These are phyloP conservation scores for Bombyx huttoni DNA, from an alignment of 2,888 invertebrate genomes.

Conservation along the genomic window DNA sequence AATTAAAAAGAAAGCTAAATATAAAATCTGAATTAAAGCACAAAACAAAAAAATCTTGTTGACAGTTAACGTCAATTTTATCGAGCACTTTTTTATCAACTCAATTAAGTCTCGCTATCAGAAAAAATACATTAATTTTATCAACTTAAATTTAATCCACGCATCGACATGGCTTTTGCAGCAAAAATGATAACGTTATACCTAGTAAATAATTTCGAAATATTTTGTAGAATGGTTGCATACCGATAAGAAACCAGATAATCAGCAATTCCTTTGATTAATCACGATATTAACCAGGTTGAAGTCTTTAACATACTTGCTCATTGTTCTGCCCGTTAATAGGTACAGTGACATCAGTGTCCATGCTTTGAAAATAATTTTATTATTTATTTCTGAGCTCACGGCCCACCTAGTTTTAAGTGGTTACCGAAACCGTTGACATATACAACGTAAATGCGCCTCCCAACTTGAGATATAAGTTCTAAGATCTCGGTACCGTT, in stretches of 20 bases:
- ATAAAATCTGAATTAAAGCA: background rate
- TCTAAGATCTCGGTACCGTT: too few relatives aligned
- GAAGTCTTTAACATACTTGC: background rate
- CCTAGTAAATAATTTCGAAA: background rate
- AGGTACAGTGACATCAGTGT: too few relatives aligned
- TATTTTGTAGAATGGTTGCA: background rate
- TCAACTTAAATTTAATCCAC: background rate
- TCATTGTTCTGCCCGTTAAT: background rate
- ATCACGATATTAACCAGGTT: background rate
- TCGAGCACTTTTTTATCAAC: background rate
- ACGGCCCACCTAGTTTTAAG: too few relatives aligned
- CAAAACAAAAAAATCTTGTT: background rate
- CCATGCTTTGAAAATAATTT: too few relatives aligned
- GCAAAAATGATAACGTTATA: background rate
- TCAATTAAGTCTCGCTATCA: background rate
- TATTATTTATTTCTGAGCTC: too few relatives aligned
- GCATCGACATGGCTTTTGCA: background rate
- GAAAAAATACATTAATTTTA: background rate
- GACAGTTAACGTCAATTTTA: background rate
- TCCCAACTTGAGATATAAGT: too few relatives aligned
- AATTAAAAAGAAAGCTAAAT: too few relatives aligned
- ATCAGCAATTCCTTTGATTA: background rate
- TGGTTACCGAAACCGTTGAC: too few relatives aligned
- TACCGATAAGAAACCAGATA: background rate
- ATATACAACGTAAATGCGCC: too few relatives aligned